phyloP scores from a whole-genome alignment of 2,888 invertebrate species.

The Callosobruchus maculatus region DNA sequence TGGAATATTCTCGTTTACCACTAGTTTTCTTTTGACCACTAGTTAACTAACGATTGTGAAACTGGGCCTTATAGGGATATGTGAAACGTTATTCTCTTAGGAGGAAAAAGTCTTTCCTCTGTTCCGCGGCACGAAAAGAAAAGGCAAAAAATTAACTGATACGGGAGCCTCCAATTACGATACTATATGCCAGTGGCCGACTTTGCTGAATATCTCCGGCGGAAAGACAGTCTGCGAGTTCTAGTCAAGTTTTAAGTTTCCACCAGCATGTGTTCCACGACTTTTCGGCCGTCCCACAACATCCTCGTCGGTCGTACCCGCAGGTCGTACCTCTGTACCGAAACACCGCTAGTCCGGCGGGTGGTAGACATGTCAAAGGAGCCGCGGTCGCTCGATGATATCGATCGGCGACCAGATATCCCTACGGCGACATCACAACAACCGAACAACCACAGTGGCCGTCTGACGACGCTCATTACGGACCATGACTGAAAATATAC shows the following conservation, averaged over 20 bases:
- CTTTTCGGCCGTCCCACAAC: neutral
- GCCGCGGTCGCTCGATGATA: neutral
- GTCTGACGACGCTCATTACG: neutral
- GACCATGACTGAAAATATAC: neutral
- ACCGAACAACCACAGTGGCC: neutral
- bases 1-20: too few species aligned
- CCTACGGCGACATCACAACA: neutral
- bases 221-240: neutral
- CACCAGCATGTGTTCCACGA: neutral
- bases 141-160: neutral
- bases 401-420: neutral
- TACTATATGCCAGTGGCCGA: too few species aligned
- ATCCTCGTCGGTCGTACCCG: too few species aligned
- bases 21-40: too few species aligned
- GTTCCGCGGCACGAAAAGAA: too few species aligned
- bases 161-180: slow-evolving; percentile 8
- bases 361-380: neutral
- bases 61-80: too few species aligned
- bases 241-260: too few species aligned
- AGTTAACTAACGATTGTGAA: too few species aligned
- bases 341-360: neutral
- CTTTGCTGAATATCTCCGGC: neutral
- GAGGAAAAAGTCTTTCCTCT: too few species aligned
- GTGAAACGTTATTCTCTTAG: too few species aligned
- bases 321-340: neutral